phyloP scores from a whole-genome alignment of 1,140 invertebrate species.

The Heliconius melpomene region DNA sequence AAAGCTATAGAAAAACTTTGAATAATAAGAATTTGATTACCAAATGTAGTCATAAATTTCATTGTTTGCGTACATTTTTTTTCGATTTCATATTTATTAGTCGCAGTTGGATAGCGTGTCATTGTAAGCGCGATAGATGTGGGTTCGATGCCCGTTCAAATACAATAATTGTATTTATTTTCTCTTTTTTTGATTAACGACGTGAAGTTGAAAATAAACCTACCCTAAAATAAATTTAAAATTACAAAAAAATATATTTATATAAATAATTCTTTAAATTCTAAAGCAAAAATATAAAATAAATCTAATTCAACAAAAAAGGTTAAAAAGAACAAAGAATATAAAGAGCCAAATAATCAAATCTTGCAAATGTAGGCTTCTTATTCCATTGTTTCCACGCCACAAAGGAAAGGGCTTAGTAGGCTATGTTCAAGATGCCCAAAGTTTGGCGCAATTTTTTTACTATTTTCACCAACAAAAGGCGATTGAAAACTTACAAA shows the following conservation, averaged over 20 bases:
- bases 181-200: no score
- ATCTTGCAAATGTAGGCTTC: background rate
- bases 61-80: no score
- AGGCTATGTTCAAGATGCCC: background rate
- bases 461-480: background rate
- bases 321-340: background rate
- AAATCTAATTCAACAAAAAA: background rate
- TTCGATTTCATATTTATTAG: no score
- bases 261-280: no score
- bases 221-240: no score
- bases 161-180: no score
- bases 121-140: no score
- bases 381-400: background rate
- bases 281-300: background rate
- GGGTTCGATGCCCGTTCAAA: no score
- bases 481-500: background rate
- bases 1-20: background rate
- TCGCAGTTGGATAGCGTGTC: no score
- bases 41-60: no score
- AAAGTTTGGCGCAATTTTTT: background rate
- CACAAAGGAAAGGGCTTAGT: background rate
- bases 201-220: no score
- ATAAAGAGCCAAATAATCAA: constrained; percentile 11
- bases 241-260: no score
- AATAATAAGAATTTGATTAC: background rate